phyloP scores from a whole-genome alignment of 2,797 vertebrate genomes.

The Pteronotus mesoamericanus region DNA sequence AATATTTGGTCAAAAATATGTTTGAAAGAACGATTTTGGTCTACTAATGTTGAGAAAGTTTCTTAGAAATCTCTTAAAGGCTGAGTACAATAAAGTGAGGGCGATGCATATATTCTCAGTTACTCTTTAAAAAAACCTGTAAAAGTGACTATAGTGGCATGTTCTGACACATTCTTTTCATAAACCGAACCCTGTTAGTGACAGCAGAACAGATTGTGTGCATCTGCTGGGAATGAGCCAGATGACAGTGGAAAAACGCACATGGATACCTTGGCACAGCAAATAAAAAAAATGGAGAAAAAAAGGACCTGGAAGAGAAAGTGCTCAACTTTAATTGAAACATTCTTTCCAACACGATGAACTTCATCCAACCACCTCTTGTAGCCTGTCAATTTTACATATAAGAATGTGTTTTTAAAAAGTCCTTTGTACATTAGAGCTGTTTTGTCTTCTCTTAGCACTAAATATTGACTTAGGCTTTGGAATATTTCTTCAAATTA shows the following conservation, averaged over 20 bases:
- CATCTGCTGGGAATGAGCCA: slow-evolving; percentile 94
- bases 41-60: slow-evolving; percentile 65
- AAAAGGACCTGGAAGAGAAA: slow-evolving; percentile 84
- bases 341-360: slow-evolving; percentile 79
- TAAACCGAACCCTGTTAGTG: slow-evolving; percentile 86
- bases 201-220: slow-evolving; percentile 89
- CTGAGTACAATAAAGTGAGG: slow-evolving; percentile 63
- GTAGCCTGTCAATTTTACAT: slow-evolving; percentile 70
- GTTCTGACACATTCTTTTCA: slow-evolving; percentile 88
- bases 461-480: slow-evolving; percentile 58
- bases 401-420: slow-evolving; percentile 58
- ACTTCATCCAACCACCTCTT: slow-evolving; percentile 76
- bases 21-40: slow-evolving; percentile 47
- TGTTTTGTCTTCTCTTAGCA: slow-evolving; percentile 50
- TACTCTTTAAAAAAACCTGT: slow-evolving; percentile 80
- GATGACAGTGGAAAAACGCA: slow-evolving; percentile 95
- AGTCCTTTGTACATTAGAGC: slow-evolving; percentile 51
- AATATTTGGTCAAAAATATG: slow-evolving; percentile 48
- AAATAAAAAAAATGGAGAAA: slow-evolving; percentile 83
- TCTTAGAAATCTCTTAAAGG: slow-evolving; percentile 76
- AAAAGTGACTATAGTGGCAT: slow-evolving; percentile 84
- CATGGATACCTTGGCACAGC: slow-evolving; percentile 93
- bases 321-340: slow-evolving; percentile 84
- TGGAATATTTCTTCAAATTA: slow-evolving; percentile 62
- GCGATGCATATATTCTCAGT: slow-evolving; percentile 78